Evolutionary conservation across 2,888 invertebrate genomes (phyloP).

Genomic region (Caenorhabditis panamensis): DNA sequence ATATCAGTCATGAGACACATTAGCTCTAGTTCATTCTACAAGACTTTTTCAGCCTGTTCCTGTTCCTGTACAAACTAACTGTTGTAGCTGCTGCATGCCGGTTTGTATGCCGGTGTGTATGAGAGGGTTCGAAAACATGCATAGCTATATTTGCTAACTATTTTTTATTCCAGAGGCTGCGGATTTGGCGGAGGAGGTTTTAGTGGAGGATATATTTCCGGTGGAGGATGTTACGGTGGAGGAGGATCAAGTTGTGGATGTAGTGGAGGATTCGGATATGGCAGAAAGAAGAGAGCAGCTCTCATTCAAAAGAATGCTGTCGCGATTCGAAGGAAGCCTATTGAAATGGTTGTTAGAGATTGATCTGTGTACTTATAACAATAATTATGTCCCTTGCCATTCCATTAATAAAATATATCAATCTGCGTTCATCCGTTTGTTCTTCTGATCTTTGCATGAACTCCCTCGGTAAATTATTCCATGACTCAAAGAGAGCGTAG

Average conservation of each 20-base stretch:
- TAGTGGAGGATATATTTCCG: conserved; percentile 53
- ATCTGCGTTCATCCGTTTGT: not conserved
- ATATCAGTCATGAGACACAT: not conserved
- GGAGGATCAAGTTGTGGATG: conserved; percentile 48
- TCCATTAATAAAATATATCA: conserved; percentile 4
- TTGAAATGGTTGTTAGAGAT: conserved; percentile 55
- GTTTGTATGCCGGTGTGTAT: conserved; percentile 74
- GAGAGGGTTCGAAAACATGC: conserved; percentile 63
- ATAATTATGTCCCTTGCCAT: not conserved
- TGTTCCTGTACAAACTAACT: conserved; percentile 56
- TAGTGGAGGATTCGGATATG: conserved; percentile 58
- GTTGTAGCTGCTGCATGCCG: conserved; percentile 75
- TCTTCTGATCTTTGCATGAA: conserved; percentile 16
- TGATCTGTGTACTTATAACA: conserved; percentile 8
- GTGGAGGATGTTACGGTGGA: conserved; percentile 58
- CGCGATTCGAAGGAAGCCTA: conserved; percentile 51
- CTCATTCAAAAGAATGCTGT: conserved; percentile 59
- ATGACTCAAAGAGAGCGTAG: not conserved
- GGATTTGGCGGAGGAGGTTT: conserved; percentile 61
- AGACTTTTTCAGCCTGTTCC: conserved; percentile 60
- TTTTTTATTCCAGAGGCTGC: conserved; percentile 50
- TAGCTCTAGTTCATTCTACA: not conserved
- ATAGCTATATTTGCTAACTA: conserved; percentile 40
- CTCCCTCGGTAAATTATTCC: conserved; percentile 14
- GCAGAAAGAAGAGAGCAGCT: conserved; percentile 66